Evolutionary conservation across 2,797 vertebrate genomes (phyloP).

Genomic region (Scolopax bukidnonensis): DNA sequence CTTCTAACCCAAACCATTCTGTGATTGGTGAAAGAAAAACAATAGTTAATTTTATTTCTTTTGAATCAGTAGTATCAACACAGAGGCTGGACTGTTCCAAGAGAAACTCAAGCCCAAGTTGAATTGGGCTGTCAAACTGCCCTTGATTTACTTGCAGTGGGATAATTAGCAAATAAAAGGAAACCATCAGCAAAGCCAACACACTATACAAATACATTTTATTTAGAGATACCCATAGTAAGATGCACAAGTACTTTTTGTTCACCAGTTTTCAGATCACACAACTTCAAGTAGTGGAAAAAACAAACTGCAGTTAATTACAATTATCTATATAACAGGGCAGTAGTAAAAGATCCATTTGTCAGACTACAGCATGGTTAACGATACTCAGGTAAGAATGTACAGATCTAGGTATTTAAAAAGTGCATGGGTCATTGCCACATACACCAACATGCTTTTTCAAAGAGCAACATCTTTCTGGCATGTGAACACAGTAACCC

Average conservation of each 20-base stretch:
- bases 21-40: not conserved
- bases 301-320: conserved; percentile 35
- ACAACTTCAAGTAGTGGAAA: conserved; percentile 38
- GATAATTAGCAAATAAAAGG: not conserved
- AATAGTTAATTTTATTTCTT: not conserved
- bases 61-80: not conserved
- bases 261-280: conserved; percentile 46
- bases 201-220: conserved; percentile 69
- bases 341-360: conserved; percentile 36
- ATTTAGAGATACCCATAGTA: conserved; percentile 61
- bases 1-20: no score
- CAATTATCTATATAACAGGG: conserved; percentile 17
- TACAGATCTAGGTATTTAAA: conserved; percentile 25
- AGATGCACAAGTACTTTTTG: conserved; percentile 54
- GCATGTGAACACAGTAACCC: conserved; percentile 46
- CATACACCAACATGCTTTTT: conserved; percentile 49
- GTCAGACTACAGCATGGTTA: conserved; percentile 34
- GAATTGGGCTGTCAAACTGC: not conserved
- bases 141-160: not conserved
- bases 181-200: not conserved
- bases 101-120: not conserved
- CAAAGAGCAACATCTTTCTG: conserved; percentile 32
- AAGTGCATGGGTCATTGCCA: conserved; percentile 33
- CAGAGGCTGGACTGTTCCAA: not conserved
- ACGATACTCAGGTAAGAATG: not conserved